Evolutionary conservation across 2,888 invertebrate species (phyloP).

Genomic region (Cremastinae sp.): DNA sequence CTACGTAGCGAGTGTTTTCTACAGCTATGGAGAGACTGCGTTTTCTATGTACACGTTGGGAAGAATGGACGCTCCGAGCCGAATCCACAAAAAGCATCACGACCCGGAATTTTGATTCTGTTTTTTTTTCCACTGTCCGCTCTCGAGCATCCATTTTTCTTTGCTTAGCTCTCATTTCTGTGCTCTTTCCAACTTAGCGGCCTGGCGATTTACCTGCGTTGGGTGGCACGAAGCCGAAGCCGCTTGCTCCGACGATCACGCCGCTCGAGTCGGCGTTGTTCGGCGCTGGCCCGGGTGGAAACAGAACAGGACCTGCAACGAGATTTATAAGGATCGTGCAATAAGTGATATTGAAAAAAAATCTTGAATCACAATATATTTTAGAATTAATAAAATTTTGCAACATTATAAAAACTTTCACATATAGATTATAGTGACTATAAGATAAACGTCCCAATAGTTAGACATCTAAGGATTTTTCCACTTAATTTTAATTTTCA

Average conservation of each 20-base stretch:
- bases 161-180: conserved; percentile 10
- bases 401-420: too few species aligned
- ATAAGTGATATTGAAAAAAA: too few species aligned
- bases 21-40: conserved; percentile 27
- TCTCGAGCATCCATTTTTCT: conserved; percentile 40
- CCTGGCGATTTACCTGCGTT: conserved; percentile 84
- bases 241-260: conserved; percentile 91
- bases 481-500: too few species aligned
- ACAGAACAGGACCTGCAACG: conserved; percentile 88
- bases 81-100: conserved; percentile 19
- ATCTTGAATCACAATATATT: too few species aligned
- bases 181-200: conserved; percentile 65
- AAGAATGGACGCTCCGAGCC: conserved; percentile 35
- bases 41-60: conserved; percentile 57
- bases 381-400: background rate
- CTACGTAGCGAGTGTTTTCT: conserved; percentile 23
- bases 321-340: conserved; percentile 17
- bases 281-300: conserved; percentile 86
- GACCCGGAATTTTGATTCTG: conserved; percentile 28
- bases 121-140: conserved; percentile 25
- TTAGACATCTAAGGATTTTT: too few species aligned
- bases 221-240: conserved; percentile 92
- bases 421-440: too few species aligned
- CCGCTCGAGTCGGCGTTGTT: conserved; percentile 88
- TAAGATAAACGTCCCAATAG: too few species aligned